Percentiles rank a stretch among this genome's conserved stretches.
Conservation (phyloP, 1,140 invertebrate genomes). For the Solenopsis fugax region DNA sequence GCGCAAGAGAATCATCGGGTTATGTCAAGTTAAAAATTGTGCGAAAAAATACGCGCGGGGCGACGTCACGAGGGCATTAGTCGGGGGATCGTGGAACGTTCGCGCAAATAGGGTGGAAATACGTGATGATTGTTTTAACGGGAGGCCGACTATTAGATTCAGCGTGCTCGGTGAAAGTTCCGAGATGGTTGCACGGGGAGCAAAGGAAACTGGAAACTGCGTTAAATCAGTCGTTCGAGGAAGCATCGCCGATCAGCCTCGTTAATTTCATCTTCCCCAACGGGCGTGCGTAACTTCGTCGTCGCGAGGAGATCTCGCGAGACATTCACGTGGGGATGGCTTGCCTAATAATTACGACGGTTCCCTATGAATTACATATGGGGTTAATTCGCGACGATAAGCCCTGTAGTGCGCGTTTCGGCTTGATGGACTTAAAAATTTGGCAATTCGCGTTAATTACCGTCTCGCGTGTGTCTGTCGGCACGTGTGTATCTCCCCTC, state of each 20-base stretch:
- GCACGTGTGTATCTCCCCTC: too few relatives aligned
- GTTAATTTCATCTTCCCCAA: conserved; percentile 48
- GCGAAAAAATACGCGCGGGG: not conserved
- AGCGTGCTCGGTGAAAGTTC: conserved; percentile 54
- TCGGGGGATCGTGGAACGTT: not conserved
- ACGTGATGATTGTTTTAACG: conserved; percentile 51
- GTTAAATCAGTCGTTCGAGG: conserved; percentile 63
- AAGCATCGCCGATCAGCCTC: conserved; percentile 53
- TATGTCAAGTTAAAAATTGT: conserved; percentile 41
- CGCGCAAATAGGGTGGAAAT: conserved; percentile 48
- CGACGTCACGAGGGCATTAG: not conserved
- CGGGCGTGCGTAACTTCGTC: conserved; percentile 30
- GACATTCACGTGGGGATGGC: conserved; percentile 13
- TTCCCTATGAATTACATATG: conserved; percentile 29
- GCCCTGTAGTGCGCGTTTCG: not conserved
- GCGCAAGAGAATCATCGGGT: not conserved
- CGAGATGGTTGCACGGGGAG: conserved; percentile 45
- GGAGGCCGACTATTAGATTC: conserved; percentile 46
- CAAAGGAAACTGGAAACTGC: conserved; percentile 62
- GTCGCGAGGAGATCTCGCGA: conserved; percentile 36
- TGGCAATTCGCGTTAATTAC: conserved; percentile 30
- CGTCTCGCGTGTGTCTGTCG: not conserved
- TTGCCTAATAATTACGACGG: conserved; percentile 35
- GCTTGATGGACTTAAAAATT: conserved; percentile 16
- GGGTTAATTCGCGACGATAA: conserved; percentile 21